Evolutionary conservation across 2,113 vertebrate species (phyloP), one percentile per base, ranked within the genome.

Genomic region (Stegastes partitus): DNA sequence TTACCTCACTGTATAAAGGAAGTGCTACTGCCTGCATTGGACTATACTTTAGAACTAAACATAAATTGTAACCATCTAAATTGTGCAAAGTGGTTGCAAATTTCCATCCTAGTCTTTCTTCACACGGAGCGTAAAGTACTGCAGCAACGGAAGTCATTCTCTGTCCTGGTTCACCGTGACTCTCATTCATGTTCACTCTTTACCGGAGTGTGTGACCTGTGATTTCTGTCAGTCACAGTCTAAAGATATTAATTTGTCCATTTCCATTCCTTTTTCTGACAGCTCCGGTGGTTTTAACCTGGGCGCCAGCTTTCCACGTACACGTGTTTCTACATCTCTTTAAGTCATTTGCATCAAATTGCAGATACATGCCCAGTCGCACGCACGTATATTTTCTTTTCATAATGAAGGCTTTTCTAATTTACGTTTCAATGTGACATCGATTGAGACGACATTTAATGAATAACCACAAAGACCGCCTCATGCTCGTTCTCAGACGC

Each of bases 361-460:
- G 47, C 28, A 22, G 51, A 59, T 25, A 18, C 21, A 28, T 5
- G 19, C 37, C 26, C 56, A 28, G 6, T 25, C 59, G 64, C 25
- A 47, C 42, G 64, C 4, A 8, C 19, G 22, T 21, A 2, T 59
- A 58, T 47, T 74, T 39, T 62, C 26, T 16, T 28, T 18, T 0
- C 0, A 50, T 25, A 34, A 65, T 55, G 22, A 51, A 65, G 47
- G 39, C 16, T 49, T 64, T 10, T 10, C 7, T 39, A 11, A 5
- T 23, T 47, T 49, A 11, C 45, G 8, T 23, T 61, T 65, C 15
- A 1, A 2, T 49, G 26, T 18, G 21, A 12, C 18, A 39, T 47
- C 28, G 7, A 28, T 16, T 53, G 19, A 83, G 54, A 57, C 10
- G 51, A 10, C 16, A 47, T 42, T 21, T 78, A 16, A 69, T 54